Base-by-base conservation (phyloP, 2,888 invertebrate genomes). In the Cylloceria caligata region DNA sequence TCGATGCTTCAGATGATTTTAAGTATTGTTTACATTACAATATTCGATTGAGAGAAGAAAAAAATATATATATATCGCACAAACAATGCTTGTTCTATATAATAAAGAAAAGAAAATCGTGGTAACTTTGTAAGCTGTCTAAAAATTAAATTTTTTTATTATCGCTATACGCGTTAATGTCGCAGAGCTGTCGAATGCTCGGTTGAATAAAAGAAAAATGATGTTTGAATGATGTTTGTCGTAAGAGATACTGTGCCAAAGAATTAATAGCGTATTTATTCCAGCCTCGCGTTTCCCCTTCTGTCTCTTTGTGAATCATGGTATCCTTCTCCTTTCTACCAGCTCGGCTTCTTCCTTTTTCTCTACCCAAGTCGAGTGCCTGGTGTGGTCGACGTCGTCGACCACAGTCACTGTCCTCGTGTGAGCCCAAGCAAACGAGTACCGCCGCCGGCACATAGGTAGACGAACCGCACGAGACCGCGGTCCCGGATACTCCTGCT, bases 381-480 rank as follows among this genome's bases (percentile, higher is more conserved):
- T 45, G 16, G 65, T 47, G 55, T 27, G 68, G 76, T 73, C 47
- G 74, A 60, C 69, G 64, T 19, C 67, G 71, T 64, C 73, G 77
- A 77, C 80, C 74, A 81, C 79, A 79, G 82, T 81, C 79, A 79
- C 75, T 80, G 80, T 77, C 80, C 83, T 83, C 83, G 83, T 83
- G 84, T 79, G 83, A 83, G 83, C 81, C 81, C 76, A 73, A 69
- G 81, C 71, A 69, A 80, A 83, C 68, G 72, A 13, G 45, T 6
- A 45, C 42, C 45, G 73, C 64, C 81, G 60, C 47, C 62, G 79
- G 71, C 55, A 47, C 78, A 76, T 79, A 76, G 82, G 82, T 82
- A 79, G 75, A 82, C 79, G 79, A 82, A 82, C 82, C 82, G 55
- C 82, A 72, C 75, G 65, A 72, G 64, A 79, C 82, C 79, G 79